Conservation (phyloP, 2,113 vertebrate species). For the Poecile atricapillus region DNA sequence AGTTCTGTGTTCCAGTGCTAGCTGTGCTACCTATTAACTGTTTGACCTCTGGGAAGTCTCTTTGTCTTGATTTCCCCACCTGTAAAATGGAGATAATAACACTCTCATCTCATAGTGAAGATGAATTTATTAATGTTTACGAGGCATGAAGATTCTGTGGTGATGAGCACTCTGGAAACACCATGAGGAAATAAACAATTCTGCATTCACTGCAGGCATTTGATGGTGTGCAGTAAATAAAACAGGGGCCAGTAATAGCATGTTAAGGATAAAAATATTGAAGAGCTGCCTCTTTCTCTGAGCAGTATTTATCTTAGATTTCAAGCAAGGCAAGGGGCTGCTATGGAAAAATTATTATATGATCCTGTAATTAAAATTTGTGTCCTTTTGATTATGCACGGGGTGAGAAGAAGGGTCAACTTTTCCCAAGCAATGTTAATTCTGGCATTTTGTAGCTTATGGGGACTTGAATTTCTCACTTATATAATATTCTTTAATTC, state of each 20-base stretch:
- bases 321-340: neutral
- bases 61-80: slow-evolving; percentile 65
- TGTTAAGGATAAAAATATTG: slow-evolving; percentile 51
- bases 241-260: slow-evolving; percentile 21
- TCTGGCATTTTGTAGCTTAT: neutral
- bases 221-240: slow-evolving; percentile 67
- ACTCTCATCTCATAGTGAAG: slow-evolving; percentile 57
- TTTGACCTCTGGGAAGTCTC: slow-evolving; percentile 57
- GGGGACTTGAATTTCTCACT: neutral
- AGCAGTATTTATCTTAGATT: slow-evolving; percentile 38
- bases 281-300: slow-evolving; percentile 39
- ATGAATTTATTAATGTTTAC: slow-evolving; percentile 70
- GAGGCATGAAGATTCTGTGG: slow-evolving; percentile 64
- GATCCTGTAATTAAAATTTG: slow-evolving; percentile 39
- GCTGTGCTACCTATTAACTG: slow-evolving; percentile 45
- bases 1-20: slow-evolving; percentile 20
- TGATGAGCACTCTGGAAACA: slow-evolving; percentile 66
- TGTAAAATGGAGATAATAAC: slow-evolving; percentile 64
- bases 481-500: neutral
- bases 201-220: slow-evolving; percentile 63
- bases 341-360: slow-evolving; percentile 15
- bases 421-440: neutral
- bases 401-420: neutral
- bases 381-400: neutral
- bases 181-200: slow-evolving; percentile 64